Conservation (phyloP, 2,113 vertebrate species). For the Pandion haliaetus region DNA sequence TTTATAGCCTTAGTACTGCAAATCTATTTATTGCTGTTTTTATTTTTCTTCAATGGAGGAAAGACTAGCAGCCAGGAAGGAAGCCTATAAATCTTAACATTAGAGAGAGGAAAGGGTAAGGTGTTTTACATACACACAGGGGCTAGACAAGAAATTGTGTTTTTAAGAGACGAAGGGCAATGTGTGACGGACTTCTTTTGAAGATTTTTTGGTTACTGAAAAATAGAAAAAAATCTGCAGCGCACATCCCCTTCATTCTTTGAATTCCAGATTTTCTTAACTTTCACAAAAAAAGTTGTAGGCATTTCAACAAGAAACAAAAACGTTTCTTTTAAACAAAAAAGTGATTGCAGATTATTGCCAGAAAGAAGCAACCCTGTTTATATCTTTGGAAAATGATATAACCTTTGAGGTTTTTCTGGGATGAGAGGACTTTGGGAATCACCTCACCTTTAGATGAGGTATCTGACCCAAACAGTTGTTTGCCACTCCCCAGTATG, state of each 20-base stretch:
- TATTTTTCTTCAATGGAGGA: neutral
- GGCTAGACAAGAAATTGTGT: neutral
- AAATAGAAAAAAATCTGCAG: neutral
- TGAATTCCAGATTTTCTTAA: neutral
- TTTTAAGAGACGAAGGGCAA: neutral
- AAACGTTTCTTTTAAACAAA: neutral
- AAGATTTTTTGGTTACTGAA: neutral
- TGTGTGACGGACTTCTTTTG: neutral
- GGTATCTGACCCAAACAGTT: neutral
- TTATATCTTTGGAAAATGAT: neutral
- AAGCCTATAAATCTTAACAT: slow-evolving; percentile 26
- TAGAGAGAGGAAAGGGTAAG: neutral
- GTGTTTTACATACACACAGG: neutral
- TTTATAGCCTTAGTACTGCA: neutral
- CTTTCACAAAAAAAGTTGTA: neutral
- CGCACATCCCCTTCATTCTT: neutral
- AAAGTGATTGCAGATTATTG: neutral
- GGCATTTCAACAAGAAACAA: neutral
- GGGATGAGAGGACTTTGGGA: neutral
- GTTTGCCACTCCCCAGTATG: neutral
- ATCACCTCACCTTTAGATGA: neutral
- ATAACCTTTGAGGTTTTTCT: neutral
- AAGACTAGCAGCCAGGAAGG: neutral
- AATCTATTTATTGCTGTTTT: neutral
- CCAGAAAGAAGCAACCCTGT: neutral